Percentiles rank a stretch among this genome's conserved stretches.
Evolutionary conservation across 2,888 invertebrate genomes (phyloP).

Genomic region (Pammene fasciana): DNA sequence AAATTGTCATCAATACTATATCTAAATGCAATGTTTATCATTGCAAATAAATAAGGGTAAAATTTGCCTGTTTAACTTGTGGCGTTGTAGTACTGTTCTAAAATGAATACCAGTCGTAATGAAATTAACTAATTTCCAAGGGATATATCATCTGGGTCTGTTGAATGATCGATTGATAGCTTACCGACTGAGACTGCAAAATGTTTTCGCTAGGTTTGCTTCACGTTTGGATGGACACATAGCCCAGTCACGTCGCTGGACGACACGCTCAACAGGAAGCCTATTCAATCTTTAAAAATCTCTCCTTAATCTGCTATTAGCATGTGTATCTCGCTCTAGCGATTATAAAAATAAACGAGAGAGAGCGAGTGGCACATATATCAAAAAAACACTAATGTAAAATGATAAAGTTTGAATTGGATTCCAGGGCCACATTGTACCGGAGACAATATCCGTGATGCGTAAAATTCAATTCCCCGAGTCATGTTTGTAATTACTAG

Average conservation of each 20-base stretch:
- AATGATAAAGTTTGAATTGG: neutral
- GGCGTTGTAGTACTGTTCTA: no score
- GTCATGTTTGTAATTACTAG: constrained; percentile 70
- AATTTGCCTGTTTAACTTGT: no score
- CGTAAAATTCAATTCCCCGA: constrained; percentile 54
- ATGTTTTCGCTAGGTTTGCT: constrained; percentile 15
- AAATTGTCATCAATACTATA: no score
- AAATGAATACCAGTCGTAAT: no score
- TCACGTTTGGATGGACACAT: constrained; percentile 18
- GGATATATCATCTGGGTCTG: neutral
- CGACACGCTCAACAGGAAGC: constrained; percentile 15
- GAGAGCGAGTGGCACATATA: no score
- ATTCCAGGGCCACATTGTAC: constrained; percentile 40
- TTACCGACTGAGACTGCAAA: neutral
- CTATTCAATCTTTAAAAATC: neutral
- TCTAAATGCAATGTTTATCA: no score
- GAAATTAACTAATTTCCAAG: neutral
- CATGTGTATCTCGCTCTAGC: neutral
- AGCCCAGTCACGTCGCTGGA: constrained; percentile 46
- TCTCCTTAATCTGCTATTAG: neutral
- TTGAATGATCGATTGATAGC: neutral
- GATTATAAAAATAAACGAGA: neutral
- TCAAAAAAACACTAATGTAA: neutral
- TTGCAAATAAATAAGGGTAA: no score
- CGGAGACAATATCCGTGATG: constrained; percentile 64